Conservation (phyloP, 1,140 invertebrate species). For the Cydia strobilella region DNA sequence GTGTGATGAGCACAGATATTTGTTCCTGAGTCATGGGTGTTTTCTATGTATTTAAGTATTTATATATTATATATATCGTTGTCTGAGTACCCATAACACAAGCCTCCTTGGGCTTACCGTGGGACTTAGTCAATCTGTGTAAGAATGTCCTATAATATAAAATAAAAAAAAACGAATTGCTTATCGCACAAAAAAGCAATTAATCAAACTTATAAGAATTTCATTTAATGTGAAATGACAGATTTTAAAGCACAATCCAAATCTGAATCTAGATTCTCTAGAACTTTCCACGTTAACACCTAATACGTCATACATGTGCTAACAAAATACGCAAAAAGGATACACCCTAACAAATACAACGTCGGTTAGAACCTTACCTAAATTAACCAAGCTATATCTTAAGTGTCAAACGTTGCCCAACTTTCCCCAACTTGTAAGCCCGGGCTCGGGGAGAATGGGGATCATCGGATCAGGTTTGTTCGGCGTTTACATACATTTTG, state of each 20-base stretch:
- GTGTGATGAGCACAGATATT: no score
- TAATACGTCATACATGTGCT: not conserved
- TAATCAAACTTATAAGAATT: no score
- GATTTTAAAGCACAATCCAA: not conserved
- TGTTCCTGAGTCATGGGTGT: no score
- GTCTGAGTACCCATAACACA: no score
- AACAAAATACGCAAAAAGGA: not conserved
- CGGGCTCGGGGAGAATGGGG: not conserved
- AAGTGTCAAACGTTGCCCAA: not conserved
- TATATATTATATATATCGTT: no score
- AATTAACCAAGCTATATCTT: not conserved
- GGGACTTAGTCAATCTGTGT: no score
- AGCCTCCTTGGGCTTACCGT: no score
- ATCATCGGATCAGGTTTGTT: not conserved
- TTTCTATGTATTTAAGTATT: no score
- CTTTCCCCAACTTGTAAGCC: not conserved
- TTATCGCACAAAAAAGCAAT: no score
- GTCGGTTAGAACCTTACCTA: not conserved
- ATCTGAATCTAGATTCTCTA: not conserved
- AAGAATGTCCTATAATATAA: no score
- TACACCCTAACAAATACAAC: not conserved
- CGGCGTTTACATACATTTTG: constrained; percentile 2
- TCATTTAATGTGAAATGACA: not conserved
- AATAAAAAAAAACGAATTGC: no score
- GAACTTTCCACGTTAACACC: not conserved